These are phyloP conservation scores for Hemicordylus capensis DNA, from an alignment of 2,113 vertebrate genomes.

Conservation along the genomic window DNA sequence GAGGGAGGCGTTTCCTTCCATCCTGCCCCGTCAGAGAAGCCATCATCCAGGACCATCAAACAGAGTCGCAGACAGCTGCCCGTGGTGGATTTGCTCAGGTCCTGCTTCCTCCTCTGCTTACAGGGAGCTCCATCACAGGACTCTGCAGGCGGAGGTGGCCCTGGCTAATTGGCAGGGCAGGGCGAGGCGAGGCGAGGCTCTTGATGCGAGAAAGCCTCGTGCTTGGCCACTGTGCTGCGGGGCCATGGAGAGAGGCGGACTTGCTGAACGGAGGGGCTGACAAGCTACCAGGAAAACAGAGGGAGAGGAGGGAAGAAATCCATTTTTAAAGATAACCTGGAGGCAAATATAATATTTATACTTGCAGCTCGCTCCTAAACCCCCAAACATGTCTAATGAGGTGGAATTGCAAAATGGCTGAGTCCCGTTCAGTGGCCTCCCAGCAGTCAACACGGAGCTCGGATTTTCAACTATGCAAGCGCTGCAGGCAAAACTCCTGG, in stretches of 20 bases:
- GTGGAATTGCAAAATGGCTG: conserved; percentile 82
- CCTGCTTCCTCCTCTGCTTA: neutral
- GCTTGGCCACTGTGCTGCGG: conserved; percentile 50
- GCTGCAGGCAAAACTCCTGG: conserved; percentile 82
- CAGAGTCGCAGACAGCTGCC: neutral
- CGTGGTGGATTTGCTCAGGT: neutral
- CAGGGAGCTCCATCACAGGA: conserved; percentile 7
- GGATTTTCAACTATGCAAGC: conserved; percentile 79
- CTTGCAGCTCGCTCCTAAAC: conserved; percentile 80
- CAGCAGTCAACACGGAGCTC: conserved; percentile 73
- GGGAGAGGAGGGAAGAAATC: conserved; percentile 70
- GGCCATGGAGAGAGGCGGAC: conserved; percentile 32
- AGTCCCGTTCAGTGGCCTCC: conserved; percentile 73
- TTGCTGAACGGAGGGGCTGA: conserved; percentile 61
- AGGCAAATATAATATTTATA: conserved; percentile 91
- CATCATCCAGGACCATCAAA: neutral
- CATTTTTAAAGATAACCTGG: conserved; percentile 89
- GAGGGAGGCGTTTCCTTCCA: neutral
- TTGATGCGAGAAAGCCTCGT: conserved; percentile 1
- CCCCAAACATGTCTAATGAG: conserved; percentile 86
- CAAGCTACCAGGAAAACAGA: conserved; percentile 67
- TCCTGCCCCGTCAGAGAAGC: neutral
- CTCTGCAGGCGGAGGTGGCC: conserved; percentile 28
- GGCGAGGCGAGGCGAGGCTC: neutral
- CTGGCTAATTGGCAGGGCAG: conserved; percentile 53